A percentile compares a stretch with the other conserved stretches of the same genome.
These are phyloP conservation scores for Tortricodes alternella DNA, from an alignment of 2,888 invertebrate genomes.

Conservation along the genomic window DNA sequence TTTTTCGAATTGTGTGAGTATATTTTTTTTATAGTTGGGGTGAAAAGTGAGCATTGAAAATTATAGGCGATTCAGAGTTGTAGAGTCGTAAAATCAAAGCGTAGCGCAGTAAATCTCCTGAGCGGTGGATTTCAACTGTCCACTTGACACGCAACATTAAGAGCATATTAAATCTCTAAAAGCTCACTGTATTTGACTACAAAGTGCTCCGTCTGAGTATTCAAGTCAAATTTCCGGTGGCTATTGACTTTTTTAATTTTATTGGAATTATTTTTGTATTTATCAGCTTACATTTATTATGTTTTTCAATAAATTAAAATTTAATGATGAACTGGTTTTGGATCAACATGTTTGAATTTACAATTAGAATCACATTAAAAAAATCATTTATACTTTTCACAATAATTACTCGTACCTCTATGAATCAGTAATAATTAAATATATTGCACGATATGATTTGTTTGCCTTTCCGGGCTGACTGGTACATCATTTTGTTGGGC, in stretches of 20 bases:
- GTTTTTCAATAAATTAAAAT: too few relatives aligned
- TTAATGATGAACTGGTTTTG: too few relatives aligned
- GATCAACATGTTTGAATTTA: neutral
- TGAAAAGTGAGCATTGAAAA: constrained; percentile 43
- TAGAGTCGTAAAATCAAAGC: constrained; percentile 67
- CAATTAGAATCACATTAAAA: neutral
- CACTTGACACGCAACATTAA: constrained; percentile 71
- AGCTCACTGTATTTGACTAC: constrained; percentile 52
- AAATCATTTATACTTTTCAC: too few relatives aligned
- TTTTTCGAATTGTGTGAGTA: constrained; percentile 65
- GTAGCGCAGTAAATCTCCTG: constrained; percentile 73
- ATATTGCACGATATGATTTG: too few relatives aligned
- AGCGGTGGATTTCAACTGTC: constrained; percentile 68
- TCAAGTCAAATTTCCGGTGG: constrained; percentile 16
- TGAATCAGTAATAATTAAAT: too few relatives aligned
- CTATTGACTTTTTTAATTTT: neutral
- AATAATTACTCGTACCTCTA: too few relatives aligned
- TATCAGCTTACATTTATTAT: neutral
- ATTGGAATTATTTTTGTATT: neutral
- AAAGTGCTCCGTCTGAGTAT: constrained; percentile 20
- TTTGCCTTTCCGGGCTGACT: too few relatives aligned
- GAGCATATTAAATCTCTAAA: constrained; percentile 60
- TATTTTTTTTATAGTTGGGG: constrained; percentile 37
- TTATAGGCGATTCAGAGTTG: constrained; percentile 54
- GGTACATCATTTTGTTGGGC: too few relatives aligned